phyloP scores from a whole-genome alignment of 2,113 vertebrate species.

The Bufo bufo region DNA sequence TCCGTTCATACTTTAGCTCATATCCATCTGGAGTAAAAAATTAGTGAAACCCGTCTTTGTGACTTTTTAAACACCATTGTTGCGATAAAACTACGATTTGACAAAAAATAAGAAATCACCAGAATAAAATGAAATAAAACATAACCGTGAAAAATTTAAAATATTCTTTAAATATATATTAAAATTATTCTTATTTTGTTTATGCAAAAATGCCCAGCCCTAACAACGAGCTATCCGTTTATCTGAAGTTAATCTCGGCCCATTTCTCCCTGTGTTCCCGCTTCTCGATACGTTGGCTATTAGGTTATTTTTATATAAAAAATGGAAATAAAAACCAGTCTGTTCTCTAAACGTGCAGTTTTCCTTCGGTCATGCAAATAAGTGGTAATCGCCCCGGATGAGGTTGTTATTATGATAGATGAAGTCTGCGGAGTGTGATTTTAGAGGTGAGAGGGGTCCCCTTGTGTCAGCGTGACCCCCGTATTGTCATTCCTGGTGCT shows the following conservation, averaged over 20 bases:
- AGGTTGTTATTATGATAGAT: conserved; percentile 7
- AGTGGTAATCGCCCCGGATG: conserved; percentile 1
- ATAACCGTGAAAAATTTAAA: too few relatives aligned
- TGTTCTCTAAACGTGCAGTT: neutral
- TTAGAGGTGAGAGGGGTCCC: conserved; percentile 6
- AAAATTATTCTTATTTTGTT: too few relatives aligned
- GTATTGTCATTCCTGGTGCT: conserved; percentile 31
- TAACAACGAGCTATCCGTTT: too few relatives aligned
- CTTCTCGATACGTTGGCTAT: neutral
- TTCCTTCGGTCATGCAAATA: neutral
- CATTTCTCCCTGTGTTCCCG: neutral
- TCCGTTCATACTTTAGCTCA: too few relatives aligned
- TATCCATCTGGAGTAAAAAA: too few relatives aligned
- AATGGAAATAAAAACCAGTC: neutral
- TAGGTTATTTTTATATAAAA: neutral
- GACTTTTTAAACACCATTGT: too few relatives aligned
- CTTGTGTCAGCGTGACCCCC: conserved; percentile 4
- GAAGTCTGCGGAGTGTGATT: neutral
- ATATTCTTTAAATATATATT: too few relatives aligned
- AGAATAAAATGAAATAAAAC: too few relatives aligned
- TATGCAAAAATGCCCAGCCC: too few relatives aligned
- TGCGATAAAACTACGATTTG: too few relatives aligned
- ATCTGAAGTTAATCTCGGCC: neutral
- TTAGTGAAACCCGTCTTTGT: too few relatives aligned
- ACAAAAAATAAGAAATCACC: too few relatives aligned